Evolutionary conservation across 2,113 vertebrate genomes (phyloP), one percentile per base, ranked within the genome.

Genomic region (Propithecus coquereli): DNA sequence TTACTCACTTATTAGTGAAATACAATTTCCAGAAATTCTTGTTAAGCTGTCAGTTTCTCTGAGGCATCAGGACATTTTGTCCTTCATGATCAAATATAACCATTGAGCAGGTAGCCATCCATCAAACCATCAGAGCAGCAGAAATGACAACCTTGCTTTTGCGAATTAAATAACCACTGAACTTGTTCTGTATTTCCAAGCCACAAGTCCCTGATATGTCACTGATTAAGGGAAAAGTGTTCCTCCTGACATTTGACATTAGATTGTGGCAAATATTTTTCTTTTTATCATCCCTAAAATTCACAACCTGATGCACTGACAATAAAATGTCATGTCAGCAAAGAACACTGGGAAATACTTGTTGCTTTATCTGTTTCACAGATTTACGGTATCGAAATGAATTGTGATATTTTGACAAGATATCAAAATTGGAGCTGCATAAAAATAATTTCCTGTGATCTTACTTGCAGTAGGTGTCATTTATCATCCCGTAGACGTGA

Each of bases 401-500:
- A 97, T 98, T 96, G 97, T 97, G 97, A 98, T 98, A 97, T 98
- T 98, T 98, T 98, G 98, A 98, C 98, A 99, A 98, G 97, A 95
- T 97, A 98, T 98, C 96, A 97, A 97, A 98, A 98, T 95, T 97
- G 98, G 88, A 98, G 97, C 98, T 92, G 84, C 95, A 98, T 97
- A 96, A 96, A 98, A 98, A 98, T 98, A 98, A 98, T 98, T 98
- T 98, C 96, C 96, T 96, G 97, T 98, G 98, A 98, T 98, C 98
- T 99, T 99, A 99, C 99, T 99, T 99, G 99, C 99, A 99, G 98
- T 99, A 99, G 97, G 99, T 99, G 98, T 99, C 99, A 97, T 99
- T 99, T 98, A 99, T 99, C 99, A 99, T 99, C 93, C 99, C 99
- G 93, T 99, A 99, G 98, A 99, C 98, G 22, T 99, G 99, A 98